Percentiles rank a stretch among this genome's conserved stretches.
Conservation (phyloP, 1,140 invertebrate genomes). For the Lanistes nyassanus region DNA sequence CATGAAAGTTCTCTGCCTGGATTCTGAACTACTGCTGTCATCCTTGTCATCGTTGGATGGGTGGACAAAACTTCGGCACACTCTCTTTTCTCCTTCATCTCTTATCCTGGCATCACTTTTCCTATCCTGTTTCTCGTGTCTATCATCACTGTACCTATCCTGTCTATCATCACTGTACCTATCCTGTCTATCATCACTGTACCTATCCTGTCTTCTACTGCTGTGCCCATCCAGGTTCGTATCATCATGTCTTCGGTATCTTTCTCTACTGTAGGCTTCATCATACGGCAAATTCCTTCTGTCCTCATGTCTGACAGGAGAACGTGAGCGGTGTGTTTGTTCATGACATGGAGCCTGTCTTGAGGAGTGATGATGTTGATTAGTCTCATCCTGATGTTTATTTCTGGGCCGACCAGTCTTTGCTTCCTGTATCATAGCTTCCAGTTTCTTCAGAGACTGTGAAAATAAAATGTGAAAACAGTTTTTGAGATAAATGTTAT, state of each 20-base stretch:
- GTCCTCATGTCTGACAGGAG: not conserved
- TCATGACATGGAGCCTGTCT: not conserved
- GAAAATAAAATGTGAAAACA: conserved; percentile 38
- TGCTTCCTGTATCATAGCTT: conserved; percentile 67
- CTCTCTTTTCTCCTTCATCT: not conserved
- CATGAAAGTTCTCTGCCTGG: not conserved
- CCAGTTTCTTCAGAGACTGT: conserved; percentile 71
- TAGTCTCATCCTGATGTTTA: not conserved
- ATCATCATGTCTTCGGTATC: not conserved
- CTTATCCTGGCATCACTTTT: not conserved
- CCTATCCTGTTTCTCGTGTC: conserved; percentile 1
- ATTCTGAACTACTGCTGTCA: not conserved
- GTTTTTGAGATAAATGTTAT: no score
- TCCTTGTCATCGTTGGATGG: not conserved
- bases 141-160: conserved; percentile 2
- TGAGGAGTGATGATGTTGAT: not conserved
- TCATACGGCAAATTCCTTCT: not conserved
- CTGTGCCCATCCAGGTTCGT: not conserved
- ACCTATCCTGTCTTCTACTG: not conserved
- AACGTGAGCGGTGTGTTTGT: not conserved
- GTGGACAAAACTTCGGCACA: not conserved
- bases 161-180: conserved; percentile 15
- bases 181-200: not conserved
- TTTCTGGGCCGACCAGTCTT: conserved; percentile 39
- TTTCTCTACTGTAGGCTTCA: not conserved